These are phyloP conservation scores for Drosophila aff. DNA, from an alignment of 1,140 invertebrate genomes.

Conservation along the genomic window DNA sequence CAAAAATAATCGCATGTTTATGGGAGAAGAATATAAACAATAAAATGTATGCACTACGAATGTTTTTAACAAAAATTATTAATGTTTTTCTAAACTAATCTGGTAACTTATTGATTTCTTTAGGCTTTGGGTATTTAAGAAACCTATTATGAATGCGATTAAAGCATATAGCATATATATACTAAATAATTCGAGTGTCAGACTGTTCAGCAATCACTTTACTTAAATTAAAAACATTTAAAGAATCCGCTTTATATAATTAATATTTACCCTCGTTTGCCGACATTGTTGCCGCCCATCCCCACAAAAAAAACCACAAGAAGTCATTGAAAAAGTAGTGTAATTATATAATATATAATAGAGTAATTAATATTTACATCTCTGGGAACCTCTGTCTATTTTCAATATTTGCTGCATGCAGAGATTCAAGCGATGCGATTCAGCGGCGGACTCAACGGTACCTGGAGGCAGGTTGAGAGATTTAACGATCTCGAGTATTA, in stretches of 20 bases:
- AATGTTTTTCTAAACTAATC: conserved; percentile 17
- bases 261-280: conserved; percentile 7
- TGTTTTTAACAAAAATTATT: conserved; percentile 6
- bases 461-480: conserved; percentile 82
- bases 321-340: conserved; percentile 7
- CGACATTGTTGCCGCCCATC: conserved; percentile 7
- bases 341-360: too few species aligned
- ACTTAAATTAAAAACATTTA: neutral
- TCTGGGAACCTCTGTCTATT: conserved; percentile 61
- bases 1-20: conserved; percentile 35
- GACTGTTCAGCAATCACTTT: neutral
- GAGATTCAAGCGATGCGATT: conserved; percentile 84
- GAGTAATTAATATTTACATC: conserved; percentile 30
- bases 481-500: conserved; percentile 58
- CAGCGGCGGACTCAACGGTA: conserved; percentile 70
- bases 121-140: neutral
- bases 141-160: neutral
- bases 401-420: conserved; percentile 62
- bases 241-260: conserved; percentile 13
- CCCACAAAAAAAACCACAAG: neutral
- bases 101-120: neutral
- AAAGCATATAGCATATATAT: neutral
- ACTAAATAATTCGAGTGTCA: neutral
- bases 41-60: conserved; percentile 21
- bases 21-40: conserved; percentile 13